phyloP scores from a whole-genome alignment of 2,797 vertebrate genomes.

The Acanthopagrus latus region DNA sequence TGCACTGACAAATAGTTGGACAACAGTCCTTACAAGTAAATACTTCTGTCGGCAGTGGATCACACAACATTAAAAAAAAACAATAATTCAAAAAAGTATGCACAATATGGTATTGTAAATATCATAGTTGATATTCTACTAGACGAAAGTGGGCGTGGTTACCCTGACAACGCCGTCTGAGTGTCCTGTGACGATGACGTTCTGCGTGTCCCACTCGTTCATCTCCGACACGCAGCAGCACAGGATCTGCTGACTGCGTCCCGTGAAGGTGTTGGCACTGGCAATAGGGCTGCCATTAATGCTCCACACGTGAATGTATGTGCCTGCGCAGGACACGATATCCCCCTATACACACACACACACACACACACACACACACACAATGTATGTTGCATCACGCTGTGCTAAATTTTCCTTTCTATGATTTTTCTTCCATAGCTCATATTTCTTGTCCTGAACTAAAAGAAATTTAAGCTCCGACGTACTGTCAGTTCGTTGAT shows the following conservation, averaged over 20 bases:
- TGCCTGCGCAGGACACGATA: constrained; percentile 95
- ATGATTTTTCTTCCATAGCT: background rate
- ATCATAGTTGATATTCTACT: background rate
- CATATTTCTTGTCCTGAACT: background rate
- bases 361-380: constrained; percentile 12
- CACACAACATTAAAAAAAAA: background rate
- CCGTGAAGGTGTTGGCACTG: constrained; percentile 97
- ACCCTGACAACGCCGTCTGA: constrained; percentile 97
- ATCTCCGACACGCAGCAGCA: constrained; percentile 99
- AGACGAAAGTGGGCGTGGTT: constrained; percentile 15
- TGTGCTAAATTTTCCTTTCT: background rate
- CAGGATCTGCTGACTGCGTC: constrained; percentile 95
- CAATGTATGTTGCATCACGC: too few relatives aligned
- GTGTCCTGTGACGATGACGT: constrained; percentile 97
- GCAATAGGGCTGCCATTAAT: constrained; percentile 97
- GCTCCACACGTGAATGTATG: constrained; percentile 97
- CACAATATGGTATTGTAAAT: background rate
- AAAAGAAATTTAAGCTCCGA: background rate
- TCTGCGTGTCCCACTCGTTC: constrained; percentile 99
- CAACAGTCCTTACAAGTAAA: background rate
- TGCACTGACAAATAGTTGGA: background rate
- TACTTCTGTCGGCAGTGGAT: background rate
- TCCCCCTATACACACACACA: constrained; percentile 88
- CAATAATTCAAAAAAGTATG: background rate
- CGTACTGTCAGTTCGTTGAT: constrained; percentile 97